These are phyloP conservation scores for Mechanitis messenoides DNA, from an alignment of 2,888 invertebrate species.

Conservation along the genomic window DNA sequence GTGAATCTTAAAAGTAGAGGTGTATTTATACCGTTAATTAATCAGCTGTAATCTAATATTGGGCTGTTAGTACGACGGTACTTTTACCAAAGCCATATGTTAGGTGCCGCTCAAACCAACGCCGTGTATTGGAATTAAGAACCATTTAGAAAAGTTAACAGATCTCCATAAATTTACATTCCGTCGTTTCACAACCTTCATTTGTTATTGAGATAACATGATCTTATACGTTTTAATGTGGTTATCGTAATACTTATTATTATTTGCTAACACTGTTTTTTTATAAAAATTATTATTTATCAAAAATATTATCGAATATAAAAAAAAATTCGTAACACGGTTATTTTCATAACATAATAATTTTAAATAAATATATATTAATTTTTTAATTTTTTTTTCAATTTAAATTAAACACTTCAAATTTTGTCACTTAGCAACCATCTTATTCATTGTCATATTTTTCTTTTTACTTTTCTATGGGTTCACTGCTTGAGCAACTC, in stretches of 20 bases:
- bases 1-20: constrained; percentile 7
- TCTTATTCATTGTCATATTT: too few species aligned
- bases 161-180: constrained; percentile 64
- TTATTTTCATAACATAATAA: too few species aligned
- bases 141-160: constrained; percentile 57
- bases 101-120: constrained; percentile 35
- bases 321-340: too few species aligned
- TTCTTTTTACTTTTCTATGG: too few species aligned
- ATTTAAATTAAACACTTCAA: too few species aligned
- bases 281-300: not conserved
- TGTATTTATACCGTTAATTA: constrained; percentile 31
- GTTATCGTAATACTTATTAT: constrained; percentile 23
- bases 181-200: constrained; percentile 54
- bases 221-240: constrained; percentile 30
- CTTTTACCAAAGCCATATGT: constrained; percentile 27
- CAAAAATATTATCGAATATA: too few species aligned
- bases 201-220: constrained; percentile 49
- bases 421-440: too few species aligned
- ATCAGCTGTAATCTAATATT: constrained; percentile 29
- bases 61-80: constrained; percentile 22
- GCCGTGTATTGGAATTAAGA: constrained; percentile 55
- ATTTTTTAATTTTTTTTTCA: too few species aligned
- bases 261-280: constrained; percentile 12
- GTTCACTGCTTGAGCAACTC: too few species aligned
- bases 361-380: too few species aligned